A percentile compares a stretch with the other conserved stretches of the same genome.
phyloP scores from a whole-genome alignment of 2,888 invertebrate species.

The Anagyrus pseudococci region DNA sequence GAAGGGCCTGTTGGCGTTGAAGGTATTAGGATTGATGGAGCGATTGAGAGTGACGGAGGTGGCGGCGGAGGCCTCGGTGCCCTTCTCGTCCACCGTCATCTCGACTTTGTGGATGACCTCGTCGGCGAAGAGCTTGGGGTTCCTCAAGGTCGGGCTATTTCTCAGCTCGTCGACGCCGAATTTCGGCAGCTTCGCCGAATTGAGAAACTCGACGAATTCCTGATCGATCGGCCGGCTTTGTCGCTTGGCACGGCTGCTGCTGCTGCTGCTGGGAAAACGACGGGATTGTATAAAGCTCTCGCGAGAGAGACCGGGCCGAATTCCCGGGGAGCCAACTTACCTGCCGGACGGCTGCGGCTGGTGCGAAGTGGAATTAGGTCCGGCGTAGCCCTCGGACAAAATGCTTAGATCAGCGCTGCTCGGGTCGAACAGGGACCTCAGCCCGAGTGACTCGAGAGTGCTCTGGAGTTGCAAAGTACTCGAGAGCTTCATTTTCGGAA shows the following conservation, averaged over 20 bases:
- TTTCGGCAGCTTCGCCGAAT: constrained; percentile 43
- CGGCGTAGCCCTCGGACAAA: constrained; percentile 60
- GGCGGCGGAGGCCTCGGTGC: constrained; percentile 76
- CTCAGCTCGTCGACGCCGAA: constrained; percentile 53
- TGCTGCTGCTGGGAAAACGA: too few relatives aligned
- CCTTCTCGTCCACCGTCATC: constrained; percentile 71
- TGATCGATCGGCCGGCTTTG: constrained; percentile 48
- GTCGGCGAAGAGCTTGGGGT: constrained; percentile 71
- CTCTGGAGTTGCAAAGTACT: constrained; percentile 66
- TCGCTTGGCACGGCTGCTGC: constrained; percentile 39
- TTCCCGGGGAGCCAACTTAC: too few relatives aligned
- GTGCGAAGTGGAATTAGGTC: not conserved
- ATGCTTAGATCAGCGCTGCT: constrained; percentile 72
- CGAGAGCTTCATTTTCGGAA: constrained; percentile 78
- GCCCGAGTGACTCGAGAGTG: constrained; percentile 67
- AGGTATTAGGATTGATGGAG: constrained; percentile 63
- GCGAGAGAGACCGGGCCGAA: too few relatives aligned
- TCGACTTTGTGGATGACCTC: constrained; percentile 72
- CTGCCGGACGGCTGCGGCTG: not conserved
- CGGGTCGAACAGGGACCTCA: constrained; percentile 70
- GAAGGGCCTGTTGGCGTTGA: constrained; percentile 73
- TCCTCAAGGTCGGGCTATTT: constrained; percentile 58
- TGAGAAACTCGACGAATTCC: constrained; percentile 47
- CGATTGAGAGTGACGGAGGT: constrained; percentile 68
- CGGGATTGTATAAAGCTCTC: too few relatives aligned